phyloP scores from a whole-genome alignment of 1,140 invertebrate species.

The Chrysomallon squamiferum region DNA sequence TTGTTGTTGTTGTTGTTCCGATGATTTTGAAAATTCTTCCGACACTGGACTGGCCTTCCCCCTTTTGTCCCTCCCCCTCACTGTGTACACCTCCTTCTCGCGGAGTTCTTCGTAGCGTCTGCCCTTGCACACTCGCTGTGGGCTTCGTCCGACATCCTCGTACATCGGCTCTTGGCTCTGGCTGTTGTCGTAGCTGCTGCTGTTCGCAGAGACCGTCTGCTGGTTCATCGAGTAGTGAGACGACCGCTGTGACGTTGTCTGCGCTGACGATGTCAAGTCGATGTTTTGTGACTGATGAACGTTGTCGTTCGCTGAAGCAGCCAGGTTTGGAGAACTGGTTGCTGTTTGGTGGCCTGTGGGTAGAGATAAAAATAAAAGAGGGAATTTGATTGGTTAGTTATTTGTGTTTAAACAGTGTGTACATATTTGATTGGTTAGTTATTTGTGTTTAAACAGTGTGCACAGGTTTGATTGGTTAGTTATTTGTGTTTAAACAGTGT shows the following conservation, averaged over 20 bases:
- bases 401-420: too few species aligned
- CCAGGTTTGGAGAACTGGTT: conserved; percentile 10
- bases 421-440: too few species aligned
- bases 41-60: conserved; percentile 11
- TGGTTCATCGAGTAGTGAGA: conserved; percentile 6
- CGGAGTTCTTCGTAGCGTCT: conserved; percentile 43
- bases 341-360: conserved; percentile 3
- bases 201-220: background rate
- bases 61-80: conserved; percentile 17
- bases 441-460: too few species aligned
- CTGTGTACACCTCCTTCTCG: conserved; percentile 23
- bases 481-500: too few species aligned
- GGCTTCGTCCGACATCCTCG: conserved; percentile 23
- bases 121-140: conserved; percentile 45
- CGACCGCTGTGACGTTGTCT: conserved; percentile 1
- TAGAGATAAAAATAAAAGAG: too few species aligned
- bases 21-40: conserved; percentile 7
- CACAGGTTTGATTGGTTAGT: too few species aligned
- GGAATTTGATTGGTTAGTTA: too few species aligned
- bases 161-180: background rate
- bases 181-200: background rate
- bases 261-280: conserved; percentile 7
- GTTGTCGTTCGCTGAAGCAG: conserved; percentile 15
- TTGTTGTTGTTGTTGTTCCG: conserved; percentile 1
- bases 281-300: conserved; percentile 10